Evolutionary conservation across 2,888 invertebrate genomes (phyloP).

Genomic region (Oxycera nigricornis): DNA sequence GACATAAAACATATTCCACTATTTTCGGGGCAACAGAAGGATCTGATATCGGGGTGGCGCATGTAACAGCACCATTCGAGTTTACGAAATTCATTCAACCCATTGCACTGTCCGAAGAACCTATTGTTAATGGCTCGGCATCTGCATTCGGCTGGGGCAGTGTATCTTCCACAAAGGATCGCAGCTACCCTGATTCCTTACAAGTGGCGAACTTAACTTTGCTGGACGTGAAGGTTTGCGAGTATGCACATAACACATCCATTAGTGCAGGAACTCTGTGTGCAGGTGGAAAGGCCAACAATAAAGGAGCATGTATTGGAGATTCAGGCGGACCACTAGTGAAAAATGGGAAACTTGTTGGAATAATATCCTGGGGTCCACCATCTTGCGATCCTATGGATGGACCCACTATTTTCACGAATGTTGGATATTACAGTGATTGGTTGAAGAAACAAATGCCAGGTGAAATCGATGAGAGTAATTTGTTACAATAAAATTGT

Average conservation of each 20-base stretch:
- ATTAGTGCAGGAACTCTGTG: conserved; percentile 44
- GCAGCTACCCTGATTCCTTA: conserved; percentile 39
- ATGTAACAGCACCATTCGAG: conserved; percentile 41
- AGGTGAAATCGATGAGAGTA: conserved; percentile 6
- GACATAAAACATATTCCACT: conserved; percentile 33
- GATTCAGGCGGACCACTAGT: conserved; percentile 50
- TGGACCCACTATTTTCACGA: conserved; percentile 57
- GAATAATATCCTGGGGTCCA: conserved; percentile 59
- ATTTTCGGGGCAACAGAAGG: conserved; percentile 42
- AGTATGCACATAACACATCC: conserved; percentile 21
- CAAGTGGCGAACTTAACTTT: conserved; percentile 43
- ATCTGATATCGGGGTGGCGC: conserved; percentile 46
- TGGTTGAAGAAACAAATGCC: conserved; percentile 49
- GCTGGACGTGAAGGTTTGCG: conserved; percentile 39
- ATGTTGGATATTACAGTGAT: conserved; percentile 54
- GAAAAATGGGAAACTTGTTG: conserved; percentile 50
- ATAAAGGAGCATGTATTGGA: conserved; percentile 47
- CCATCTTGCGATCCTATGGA: conserved; percentile 54
- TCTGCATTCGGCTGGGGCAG: conserved; percentile 48
- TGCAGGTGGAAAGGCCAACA: conserved; percentile 42
- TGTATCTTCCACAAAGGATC: conserved; percentile 10
- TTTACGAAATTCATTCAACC: conserved; percentile 39
- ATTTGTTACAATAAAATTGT: conserved; percentile 26
- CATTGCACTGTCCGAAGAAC: conserved; percentile 21
- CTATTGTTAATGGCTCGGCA: conserved; percentile 17